These are phyloP conservation scores for Bursaphelenchus okinawaensis DNA, from an alignment of 2,888 invertebrate species.

Conservation along the genomic window DNA sequence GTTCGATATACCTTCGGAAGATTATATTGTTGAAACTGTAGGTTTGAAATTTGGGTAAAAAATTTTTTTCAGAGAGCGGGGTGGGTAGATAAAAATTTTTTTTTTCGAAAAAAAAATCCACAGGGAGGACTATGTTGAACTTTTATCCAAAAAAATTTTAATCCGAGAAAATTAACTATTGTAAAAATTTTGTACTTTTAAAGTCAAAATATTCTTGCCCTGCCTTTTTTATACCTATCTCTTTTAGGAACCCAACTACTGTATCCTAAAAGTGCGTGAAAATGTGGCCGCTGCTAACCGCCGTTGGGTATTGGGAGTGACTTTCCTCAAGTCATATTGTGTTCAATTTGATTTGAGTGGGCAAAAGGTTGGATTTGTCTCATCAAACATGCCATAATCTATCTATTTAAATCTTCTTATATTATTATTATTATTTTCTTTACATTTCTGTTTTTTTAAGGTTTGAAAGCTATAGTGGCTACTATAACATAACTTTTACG, in stretches of 20 bases:
- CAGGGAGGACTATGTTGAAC: neutral
- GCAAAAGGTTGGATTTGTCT: neutral
- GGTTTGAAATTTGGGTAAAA: neutral
- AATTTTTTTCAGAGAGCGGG: too few species aligned
- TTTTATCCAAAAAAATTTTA: neutral
- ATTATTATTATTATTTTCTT: too few species aligned
- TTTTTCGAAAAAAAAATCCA: neutral
- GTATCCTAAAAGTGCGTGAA: neutral
- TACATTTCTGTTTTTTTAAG: too few species aligned
- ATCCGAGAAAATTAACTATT: neutral
- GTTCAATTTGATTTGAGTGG: neutral
- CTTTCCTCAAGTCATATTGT: neutral
- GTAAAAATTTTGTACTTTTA: too few species aligned
- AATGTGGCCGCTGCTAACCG: neutral
- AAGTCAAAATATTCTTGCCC: too few species aligned
- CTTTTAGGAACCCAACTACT: neutral
- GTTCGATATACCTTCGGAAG: neutral
- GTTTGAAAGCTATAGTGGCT: too few species aligned
- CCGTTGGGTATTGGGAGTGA: neutral
- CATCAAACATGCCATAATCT: neutral
- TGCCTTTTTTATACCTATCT: too few species aligned
- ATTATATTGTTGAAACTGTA: neutral
- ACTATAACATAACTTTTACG: too few species aligned
- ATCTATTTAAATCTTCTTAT: too few species aligned
- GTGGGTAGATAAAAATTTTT: neutral